Percentiles rank a stretch among this genome's conserved stretches.
These are phyloP conservation scores for Chrysoperla carnea DNA, from an alignment of 1,140 invertebrate species.

Conservation along the genomic window DNA sequence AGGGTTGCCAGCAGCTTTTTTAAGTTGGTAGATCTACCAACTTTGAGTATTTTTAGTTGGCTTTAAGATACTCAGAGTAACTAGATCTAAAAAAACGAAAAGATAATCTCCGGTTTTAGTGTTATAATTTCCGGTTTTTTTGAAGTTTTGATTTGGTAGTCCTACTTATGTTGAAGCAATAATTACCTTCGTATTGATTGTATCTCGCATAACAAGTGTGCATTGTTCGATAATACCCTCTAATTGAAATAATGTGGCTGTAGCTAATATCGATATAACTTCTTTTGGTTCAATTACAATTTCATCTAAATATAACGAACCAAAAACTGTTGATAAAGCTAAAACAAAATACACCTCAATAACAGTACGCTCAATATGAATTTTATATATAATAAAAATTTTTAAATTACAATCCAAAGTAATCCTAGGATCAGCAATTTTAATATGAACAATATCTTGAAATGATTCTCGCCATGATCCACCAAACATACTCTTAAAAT, in stretches of 20 bases:
- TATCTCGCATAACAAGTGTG: constrained; percentile 56
- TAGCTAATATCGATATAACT: constrained; percentile 52
- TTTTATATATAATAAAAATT: constrained; percentile 1
- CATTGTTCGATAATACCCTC: constrained; percentile 51
- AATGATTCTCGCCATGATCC: constrained; percentile 61
- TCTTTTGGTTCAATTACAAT: constrained; percentile 49
- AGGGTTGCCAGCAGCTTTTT: too few relatives aligned
- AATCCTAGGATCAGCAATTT: constrained; percentile 58
- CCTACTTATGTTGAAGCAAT: too few relatives aligned
- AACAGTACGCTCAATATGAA: background rate
- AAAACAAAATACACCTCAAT: constrained; percentile 13
- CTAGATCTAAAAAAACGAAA: too few relatives aligned
- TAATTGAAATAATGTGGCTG: constrained; percentile 56
- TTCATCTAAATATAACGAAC: constrained; percentile 66
- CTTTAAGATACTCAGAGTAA: too few relatives aligned
- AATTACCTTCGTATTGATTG: constrained; percentile 38
- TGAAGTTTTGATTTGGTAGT: too few relatives aligned
- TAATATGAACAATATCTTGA: constrained; percentile 45
- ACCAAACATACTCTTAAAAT: constrained; percentile 72
- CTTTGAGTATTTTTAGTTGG: too few relatives aligned
- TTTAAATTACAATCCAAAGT: constrained; percentile 39
- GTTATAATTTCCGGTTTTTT: too few relatives aligned
- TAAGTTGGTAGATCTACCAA: too few relatives aligned
- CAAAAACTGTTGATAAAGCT: constrained; percentile 54
- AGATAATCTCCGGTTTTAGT: too few relatives aligned